Evolutionary conservation across 2,797 vertebrate species (phyloP), one percentile per base, ranked within the genome.

Genomic region (Pteropus rufus): DNA sequence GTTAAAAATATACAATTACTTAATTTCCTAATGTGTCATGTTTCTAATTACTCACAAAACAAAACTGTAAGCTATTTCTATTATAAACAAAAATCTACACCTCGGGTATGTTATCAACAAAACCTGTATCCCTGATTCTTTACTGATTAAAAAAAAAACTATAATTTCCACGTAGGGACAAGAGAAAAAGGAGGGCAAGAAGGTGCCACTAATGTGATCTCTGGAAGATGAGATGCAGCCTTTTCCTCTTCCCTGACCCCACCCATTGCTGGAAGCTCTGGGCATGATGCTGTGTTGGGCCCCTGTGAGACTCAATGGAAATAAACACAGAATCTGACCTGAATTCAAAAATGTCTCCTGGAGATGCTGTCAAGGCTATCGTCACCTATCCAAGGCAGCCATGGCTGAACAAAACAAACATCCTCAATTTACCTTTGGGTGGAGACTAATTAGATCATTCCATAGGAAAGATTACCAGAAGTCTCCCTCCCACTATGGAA

Each of bases 131-230:
- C 60, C 16, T 81, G 46, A 60, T 92, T 60, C 39, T 89, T 89
- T 18, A 36, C 31, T 46, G 11, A 36, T 14, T 16, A 62, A 58
- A 70, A 84, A 89, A 84, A 24, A 83, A 62, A 54, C 41, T 36
- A 90, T 15, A n/a, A 39, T 84, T 93, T 93, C 60, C 36, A 46
- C 0, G 0, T 7, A 56, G 41, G 31, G 46, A 80, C 9, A 69
- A 11, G 0, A 34, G 64, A 65, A 49, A 76, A 62, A 60, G 12
- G 24, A 94, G 36, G 16, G 2, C 2, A 11, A 83, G 65, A 91
- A 87, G 44, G n/a, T 0, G 0, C 21, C 26, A 18, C 2, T 21
- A 19, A 26, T 5, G 7, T 0, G 1, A 29, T 36, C 12, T 69
- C 29, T 11, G 34, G 52, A 88, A 21, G 46, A 2, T 1, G 4